A percentile compares a stretch with the other conserved stretches of the same genome.
Evolutionary conservation across 2,113 vertebrate genomes (phyloP).

Genomic region (Serilophus lunatus): DNA sequence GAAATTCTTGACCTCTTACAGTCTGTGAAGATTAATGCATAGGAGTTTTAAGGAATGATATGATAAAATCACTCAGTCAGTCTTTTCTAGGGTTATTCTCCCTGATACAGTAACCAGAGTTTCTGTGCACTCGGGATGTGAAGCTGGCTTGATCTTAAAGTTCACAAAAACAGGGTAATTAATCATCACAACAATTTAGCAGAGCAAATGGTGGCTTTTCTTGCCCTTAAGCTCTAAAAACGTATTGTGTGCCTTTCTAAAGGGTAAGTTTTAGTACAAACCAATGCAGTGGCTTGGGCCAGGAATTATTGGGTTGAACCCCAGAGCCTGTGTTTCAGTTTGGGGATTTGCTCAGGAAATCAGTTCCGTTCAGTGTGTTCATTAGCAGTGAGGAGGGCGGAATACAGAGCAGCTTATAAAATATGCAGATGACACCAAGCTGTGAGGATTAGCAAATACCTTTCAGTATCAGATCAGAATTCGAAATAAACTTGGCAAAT

Average conservation of each 20-base stretch:
- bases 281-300: not conserved
- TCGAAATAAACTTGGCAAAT: conserved; percentile 24
- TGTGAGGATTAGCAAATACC: conserved; percentile 1
- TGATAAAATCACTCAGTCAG: not conserved
- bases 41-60: not conserved
- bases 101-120: not conserved
- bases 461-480: conserved; percentile 6
- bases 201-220: not conserved
- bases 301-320: not conserved
- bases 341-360: conserved; percentile 21
- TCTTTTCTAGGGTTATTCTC: not conserved
- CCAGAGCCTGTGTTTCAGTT: not conserved
- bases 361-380: not conserved
- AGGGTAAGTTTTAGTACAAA: not conserved
- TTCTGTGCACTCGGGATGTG: not conserved
- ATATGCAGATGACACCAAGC: conserved; percentile 35
- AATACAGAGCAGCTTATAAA: conserved; percentile 46
- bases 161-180: not conserved
- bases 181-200: not conserved
- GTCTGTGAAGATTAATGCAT: not conserved
- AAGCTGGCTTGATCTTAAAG: not conserved
- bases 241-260: not conserved
- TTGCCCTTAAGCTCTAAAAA: not conserved
- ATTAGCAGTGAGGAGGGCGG: not conserved
- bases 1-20: not conserved